A percentile compares a stretch with the other conserved stretches of the same genome.
Conservation (phyloP, 2,797 vertebrate species). For the Eremophila alpestris region DNA sequence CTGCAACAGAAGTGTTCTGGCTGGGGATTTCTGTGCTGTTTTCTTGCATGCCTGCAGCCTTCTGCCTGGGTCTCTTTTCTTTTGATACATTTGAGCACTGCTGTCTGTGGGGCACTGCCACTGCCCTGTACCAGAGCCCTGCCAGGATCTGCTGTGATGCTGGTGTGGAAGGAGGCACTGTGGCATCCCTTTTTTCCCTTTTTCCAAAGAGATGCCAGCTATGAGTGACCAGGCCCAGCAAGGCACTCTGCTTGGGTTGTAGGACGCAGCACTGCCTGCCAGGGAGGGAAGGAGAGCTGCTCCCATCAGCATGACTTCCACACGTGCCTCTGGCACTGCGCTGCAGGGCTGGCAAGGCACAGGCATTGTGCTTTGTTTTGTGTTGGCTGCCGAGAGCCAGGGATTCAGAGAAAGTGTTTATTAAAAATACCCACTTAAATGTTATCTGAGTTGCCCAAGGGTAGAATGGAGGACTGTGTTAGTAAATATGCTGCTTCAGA, state of each 20-base stretch:
- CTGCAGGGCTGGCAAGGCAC: neutral
- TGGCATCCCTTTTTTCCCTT: neutral
- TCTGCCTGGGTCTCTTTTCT: neutral
- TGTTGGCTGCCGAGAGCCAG: neutral
- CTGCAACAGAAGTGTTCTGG: neutral
- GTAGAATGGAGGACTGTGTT: neutral
- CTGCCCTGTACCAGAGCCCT: neutral
- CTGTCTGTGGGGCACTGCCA: neutral
- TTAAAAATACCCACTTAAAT: neutral
- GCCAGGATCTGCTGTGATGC: rapidly evolving
- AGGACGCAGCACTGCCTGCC: neutral
- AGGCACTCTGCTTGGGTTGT: neutral
- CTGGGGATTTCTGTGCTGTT: neutral
- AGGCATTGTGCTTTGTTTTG: constrained; percentile 16
- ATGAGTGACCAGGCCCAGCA: neutral
- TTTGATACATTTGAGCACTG: neutral
- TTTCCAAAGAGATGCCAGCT: neutral
- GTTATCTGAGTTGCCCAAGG: neutral
- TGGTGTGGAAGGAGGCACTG: neutral
- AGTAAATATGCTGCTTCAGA: neutral
- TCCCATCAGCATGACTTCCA: neutral
- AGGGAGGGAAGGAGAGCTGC: neutral
- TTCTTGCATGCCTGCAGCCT: neutral
- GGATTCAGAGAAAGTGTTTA: constrained; percentile 12
- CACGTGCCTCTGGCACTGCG: neutral